phyloP scores from a whole-genome alignment of 1,140 invertebrate species.

The Brachionus plicatilis region DNA sequence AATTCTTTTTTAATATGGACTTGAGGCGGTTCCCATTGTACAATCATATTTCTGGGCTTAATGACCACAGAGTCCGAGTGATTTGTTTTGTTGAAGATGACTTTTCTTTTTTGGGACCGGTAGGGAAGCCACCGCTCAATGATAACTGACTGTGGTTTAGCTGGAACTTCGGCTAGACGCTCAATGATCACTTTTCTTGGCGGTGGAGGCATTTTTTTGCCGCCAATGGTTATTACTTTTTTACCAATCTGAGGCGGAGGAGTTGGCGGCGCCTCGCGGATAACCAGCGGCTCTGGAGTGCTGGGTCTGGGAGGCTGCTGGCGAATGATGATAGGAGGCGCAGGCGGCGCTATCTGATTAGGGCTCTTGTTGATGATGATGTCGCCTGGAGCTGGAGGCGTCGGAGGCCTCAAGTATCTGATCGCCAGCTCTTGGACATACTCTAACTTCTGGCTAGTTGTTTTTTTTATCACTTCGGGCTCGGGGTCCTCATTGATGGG shows the following conservation, averaged over 20 bases:
- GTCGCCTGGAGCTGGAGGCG: constrained; percentile 30
- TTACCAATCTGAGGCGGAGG: neutral
- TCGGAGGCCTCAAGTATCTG: constrained; percentile 34
- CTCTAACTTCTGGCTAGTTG: neutral
- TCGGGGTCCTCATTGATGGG: constrained; percentile 19
- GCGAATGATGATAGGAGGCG: constrained; percentile 36
- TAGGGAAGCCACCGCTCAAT: constrained; percentile 40
- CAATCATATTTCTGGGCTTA: constrained; percentile 28
- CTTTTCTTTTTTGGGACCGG: neutral
- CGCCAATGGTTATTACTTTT: constrained; percentile 1
- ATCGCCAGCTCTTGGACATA: constrained; percentile 36
- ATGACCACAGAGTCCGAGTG: neutral
- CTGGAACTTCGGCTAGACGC: neutral
- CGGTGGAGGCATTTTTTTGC: constrained; percentile 5
- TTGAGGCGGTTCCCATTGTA: constrained; percentile 39
- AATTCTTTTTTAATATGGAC: neutral
- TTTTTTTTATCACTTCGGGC: constrained; percentile 21
- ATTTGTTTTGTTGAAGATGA: constrained; percentile 25
- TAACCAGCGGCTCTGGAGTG: constrained; percentile 25
- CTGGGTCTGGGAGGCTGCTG: constrained; percentile 15
- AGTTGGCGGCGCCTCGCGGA: constrained; percentile 25
- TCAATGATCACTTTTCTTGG: constrained; percentile 38
- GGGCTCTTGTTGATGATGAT: constrained; percentile 3
- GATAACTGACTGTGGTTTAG: constrained; percentile 34
- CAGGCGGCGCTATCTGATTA: constrained; percentile 10